Evolutionary conservation across 2,797 vertebrate genomes (phyloP).

Genomic region (Mormyrops boulengeri): DNA sequence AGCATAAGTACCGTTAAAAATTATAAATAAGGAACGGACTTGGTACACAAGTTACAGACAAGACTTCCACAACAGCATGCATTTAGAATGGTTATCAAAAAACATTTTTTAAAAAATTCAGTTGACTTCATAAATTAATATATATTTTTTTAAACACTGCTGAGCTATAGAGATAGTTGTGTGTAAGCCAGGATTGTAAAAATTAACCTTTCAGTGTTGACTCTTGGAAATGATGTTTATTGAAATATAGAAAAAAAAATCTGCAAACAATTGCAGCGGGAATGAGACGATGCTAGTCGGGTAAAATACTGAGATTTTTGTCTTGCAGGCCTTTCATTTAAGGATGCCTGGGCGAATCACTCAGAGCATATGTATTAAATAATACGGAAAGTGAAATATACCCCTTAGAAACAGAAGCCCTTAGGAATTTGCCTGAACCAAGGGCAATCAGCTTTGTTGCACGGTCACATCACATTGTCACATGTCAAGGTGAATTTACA

Average conservation of each 20-base stretch:
- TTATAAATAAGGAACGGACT: background rate
- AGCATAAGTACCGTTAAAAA: background rate
- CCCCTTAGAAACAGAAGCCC: background rate
- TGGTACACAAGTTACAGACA: slow-evolving; percentile 1
- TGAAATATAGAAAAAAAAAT: background rate
- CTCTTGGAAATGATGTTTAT: background rate
- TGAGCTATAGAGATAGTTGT: background rate
- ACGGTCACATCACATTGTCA: background rate
- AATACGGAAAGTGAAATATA: background rate
- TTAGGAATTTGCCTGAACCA: background rate
- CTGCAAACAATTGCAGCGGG: background rate
- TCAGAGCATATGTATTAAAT: background rate
- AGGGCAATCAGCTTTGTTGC: background rate
- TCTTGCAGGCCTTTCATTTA: background rate
- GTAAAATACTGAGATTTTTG: background rate
- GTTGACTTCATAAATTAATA: background rate
- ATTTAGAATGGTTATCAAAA: slow-evolving; percentile 12
- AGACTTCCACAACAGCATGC: slow-evolving; percentile 13
- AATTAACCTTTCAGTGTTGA: background rate
- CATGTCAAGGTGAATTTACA: background rate
- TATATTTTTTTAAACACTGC: background rate
- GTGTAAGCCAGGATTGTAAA: background rate
- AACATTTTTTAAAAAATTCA: background rate
- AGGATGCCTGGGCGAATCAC: background rate
- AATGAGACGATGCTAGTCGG: background rate